Percentiles rank a stretch among this genome's conserved stretches.
Evolutionary conservation across 2,888 invertebrate species (phyloP).

Genomic region (Andrena chrysosceles): DNA sequence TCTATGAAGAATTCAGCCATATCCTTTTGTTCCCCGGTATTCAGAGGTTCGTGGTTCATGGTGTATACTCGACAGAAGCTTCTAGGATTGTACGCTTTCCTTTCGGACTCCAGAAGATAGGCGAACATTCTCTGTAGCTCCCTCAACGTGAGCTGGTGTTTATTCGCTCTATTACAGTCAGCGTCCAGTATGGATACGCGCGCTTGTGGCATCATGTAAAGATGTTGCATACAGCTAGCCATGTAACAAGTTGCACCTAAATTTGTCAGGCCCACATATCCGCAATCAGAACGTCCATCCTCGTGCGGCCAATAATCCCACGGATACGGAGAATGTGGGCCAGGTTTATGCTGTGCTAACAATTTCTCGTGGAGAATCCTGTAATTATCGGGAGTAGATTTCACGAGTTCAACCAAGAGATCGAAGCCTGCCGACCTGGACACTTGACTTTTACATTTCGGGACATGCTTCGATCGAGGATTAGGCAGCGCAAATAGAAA

Average conservation of each 20-base stretch:
- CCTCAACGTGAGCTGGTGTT: constrained; percentile 93
- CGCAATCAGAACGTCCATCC: constrained; percentile 96
- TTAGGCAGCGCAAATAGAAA: constrained; percentile 96
- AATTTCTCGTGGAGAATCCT: constrained; percentile 93
- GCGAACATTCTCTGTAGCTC: constrained; percentile 98
- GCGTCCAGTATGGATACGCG: constrained; percentile 93
- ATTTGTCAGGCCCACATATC: constrained; percentile 97
- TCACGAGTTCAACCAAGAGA: constrained; percentile 94
- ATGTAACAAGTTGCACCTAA: constrained; percentile 98
- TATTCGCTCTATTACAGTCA: constrained; percentile 90
- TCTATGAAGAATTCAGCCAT: constrained; percentile 99
- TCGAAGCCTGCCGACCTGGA: constrained; percentile 97
- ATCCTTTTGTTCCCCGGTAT: constrained; percentile 98
- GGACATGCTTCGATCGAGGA: constrained; percentile 93
- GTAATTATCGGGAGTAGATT: constrained; percentile 94
- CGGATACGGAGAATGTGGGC: constrained; percentile 93
- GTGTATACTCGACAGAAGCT: constrained; percentile 98
- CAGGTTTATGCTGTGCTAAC: constrained; percentile 94
- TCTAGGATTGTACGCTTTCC: constrained; percentile 97
- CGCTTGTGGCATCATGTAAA: constrained; percentile 98
- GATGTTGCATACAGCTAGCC: constrained; percentile 98
- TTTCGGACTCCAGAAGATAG: constrained; percentile 96
- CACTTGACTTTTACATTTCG: constrained; percentile 96
- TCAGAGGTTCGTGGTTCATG: constrained; percentile 98
- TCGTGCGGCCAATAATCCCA: constrained; percentile 99